Conservation (phyloP, 1,140 invertebrate species). For the Drosophila nebulosa region DNA sequence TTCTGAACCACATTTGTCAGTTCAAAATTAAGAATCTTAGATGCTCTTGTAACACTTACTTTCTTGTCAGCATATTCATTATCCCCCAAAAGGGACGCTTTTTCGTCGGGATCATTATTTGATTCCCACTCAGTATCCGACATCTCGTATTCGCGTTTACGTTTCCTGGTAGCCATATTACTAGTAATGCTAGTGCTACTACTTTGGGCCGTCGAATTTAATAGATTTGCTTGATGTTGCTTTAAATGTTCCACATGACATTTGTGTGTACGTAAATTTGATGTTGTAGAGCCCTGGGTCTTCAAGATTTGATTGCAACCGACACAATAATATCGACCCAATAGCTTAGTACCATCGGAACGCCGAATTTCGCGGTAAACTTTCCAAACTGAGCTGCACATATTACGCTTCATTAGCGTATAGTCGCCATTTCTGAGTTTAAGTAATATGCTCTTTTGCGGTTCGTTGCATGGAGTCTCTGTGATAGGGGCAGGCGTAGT, state of each 20-base stretch:
- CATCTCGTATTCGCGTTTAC: neutral
- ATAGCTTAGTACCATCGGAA: conserved; percentile 46
- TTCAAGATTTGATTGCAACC: conserved; percentile 24
- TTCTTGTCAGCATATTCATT: neutral
- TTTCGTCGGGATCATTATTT: neutral
- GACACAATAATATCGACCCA: conserved; percentile 31
- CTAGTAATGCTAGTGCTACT: neutral
- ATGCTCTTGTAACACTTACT: neutral
- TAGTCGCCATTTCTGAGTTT: conserved; percentile 51
- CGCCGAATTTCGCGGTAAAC: conserved; percentile 48
- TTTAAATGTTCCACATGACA: conserved; percentile 16
- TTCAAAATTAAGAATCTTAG: too few species aligned
- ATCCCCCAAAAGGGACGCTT: neutral
- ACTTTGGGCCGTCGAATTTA: neutral
- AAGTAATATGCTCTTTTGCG: conserved; percentile 26
- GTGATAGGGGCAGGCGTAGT: too few species aligned
- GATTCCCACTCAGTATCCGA: neutral
- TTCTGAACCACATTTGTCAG: neutral
- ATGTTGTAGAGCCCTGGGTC: neutral
- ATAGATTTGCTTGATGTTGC: neutral
- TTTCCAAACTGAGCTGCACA: conserved; percentile 52
- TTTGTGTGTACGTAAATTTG: conserved; percentile 26
- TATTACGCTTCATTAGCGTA: conserved; percentile 27
- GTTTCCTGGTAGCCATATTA: neutral
- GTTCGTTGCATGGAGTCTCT: neutral